Percentiles rank a stretch among this genome's conserved stretches.
These are phyloP conservation scores for Cydia pomonella DNA, from an alignment of 1,140 invertebrate genomes.

Conservation along the genomic window DNA sequence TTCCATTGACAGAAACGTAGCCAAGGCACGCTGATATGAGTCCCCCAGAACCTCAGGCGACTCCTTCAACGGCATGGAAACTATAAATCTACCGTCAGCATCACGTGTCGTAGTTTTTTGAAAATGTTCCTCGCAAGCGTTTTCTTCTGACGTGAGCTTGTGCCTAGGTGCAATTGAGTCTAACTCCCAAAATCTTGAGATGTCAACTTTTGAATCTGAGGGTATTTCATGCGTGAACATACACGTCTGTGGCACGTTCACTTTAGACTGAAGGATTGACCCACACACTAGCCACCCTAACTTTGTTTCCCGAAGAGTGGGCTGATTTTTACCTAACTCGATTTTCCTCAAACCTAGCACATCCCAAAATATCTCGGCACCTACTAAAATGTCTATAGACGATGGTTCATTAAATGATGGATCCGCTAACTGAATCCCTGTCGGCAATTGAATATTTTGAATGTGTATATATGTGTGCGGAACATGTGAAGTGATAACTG, in stretches of 20 bases:
- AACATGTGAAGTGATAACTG: background rate
- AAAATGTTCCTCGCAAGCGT: slow-evolving; percentile 20
- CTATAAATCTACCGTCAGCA: slow-evolving; percentile 10
- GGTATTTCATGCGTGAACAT: background rate
- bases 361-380: slow-evolving; percentile 25
- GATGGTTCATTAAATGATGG: background rate
- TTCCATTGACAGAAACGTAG: slow-evolving; percentile 12
- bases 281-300: slow-evolving; percentile 32
- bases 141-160: background rate
- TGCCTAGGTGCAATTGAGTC: background rate
- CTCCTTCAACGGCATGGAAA: slow-evolving; percentile 7
- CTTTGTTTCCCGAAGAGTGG: background rate
- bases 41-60: slow-evolving; percentile 12
- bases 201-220: background rate
- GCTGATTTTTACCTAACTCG: background rate
- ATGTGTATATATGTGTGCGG: background rate
- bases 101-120: slow-evolving; percentile 2
- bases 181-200: slow-evolving; percentile 28
- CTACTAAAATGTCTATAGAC: background rate
- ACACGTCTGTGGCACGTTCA: background rate
- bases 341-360: slow-evolving; percentile 3
- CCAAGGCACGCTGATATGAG: background rate
- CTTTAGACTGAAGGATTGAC: background rate
- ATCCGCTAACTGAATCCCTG: slow-evolving; percentile 18
- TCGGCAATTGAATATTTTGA: background rate